Evolutionary conservation across 2,888 invertebrate genomes (phyloP), one percentile per base, ranked within the genome.

Genomic region (Drosophila ustulata): DNA sequence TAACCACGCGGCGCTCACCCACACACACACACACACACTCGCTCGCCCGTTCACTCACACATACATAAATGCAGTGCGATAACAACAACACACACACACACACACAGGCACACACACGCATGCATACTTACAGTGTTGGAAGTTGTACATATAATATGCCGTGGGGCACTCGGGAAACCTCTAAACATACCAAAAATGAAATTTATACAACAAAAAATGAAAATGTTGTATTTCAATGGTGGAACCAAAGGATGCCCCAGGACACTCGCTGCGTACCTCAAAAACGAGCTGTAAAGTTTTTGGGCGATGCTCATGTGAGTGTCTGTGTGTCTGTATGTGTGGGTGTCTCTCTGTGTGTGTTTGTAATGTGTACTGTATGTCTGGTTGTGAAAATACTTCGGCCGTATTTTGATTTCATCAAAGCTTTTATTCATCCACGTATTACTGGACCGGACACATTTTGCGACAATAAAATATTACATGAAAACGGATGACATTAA

Each of bases 141-240:
- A 86, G 80, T 83, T 80, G 89, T 82, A 89, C 74, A 86, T 87
- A 86, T 82, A 86, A 84, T 80, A 72, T 75, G 89, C 89, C 88
- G 51, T 53, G 56, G 78, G 85, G 66, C 82, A 80, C 80, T 67
- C 72, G 65, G 66, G 62, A 81, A 82, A 82, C 81, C 83, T 86
- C 85, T 89, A 86, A 86, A 86, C 85, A 87, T 84, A 86, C 88
- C 88, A 87, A 89, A 88, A 85, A 85, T 89, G 84, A 85, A 89
- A 85, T 89, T 85, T 85, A 83, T 89, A 84, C 89, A 83, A 86
- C 68, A 80, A 78, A 68, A 72, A 67, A 66, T 59, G 59, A 62
- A 68, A 58, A 61, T 65, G 52, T 67, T 71, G 49, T 82, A 68
- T 82, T 82, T 67, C 76, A 82, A 64, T 67, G 78, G 66, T 73